Evolutionary conservation across 2,888 invertebrate species (phyloP).

Genomic region (Camponotus fellah): DNA sequence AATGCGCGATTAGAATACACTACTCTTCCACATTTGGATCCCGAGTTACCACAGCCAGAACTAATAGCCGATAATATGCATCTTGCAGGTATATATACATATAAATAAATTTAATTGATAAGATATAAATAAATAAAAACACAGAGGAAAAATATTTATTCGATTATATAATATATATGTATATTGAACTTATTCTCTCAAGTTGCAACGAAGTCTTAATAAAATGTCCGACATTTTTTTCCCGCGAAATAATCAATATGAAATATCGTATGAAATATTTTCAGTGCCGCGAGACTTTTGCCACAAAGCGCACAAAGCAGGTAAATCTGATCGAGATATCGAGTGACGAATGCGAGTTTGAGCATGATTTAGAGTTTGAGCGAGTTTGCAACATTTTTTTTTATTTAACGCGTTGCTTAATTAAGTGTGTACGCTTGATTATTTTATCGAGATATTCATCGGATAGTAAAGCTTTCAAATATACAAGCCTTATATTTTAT

Average conservation of each 20-base stretch:
- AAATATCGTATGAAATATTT: slow-evolving; percentile 72
- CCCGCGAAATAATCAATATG: slow-evolving; percentile 31
- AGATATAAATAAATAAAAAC: not conserved
- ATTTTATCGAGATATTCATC: not conserved
- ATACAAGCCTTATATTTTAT: slow-evolving; percentile 11
- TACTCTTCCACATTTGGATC: slow-evolving; percentile 84
- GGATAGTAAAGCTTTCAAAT: not conserved
- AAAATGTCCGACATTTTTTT: slow-evolving; percentile 34
- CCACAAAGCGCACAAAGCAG: slow-evolving; percentile 75
- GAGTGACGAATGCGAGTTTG: slow-evolving; percentile 54
- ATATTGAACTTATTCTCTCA: not conserved
- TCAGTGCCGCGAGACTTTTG: slow-evolving; percentile 77
- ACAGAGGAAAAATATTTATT: not conserved
- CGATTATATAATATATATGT: too few relatives aligned
- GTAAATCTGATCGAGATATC: slow-evolving; percentile 69
- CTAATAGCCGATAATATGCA: slow-evolving; percentile 76
- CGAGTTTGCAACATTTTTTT: slow-evolving; percentile 22
- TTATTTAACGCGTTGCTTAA: slow-evolving; percentile 6
- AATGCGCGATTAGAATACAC: slow-evolving; percentile 86
- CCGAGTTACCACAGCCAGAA: slow-evolving; percentile 82
- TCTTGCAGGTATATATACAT: slow-evolving; percentile 74
- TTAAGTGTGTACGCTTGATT: slow-evolving; percentile 3
- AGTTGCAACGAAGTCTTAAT: slow-evolving; percentile 8
- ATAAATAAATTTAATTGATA: not conserved
- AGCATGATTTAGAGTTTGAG: slow-evolving; percentile 62